A percentile compares a stretch with the other conserved stretches of the same genome.
These are phyloP conservation scores for Diplodus puntazzo DNA, from an alignment of 2,797 vertebrate genomes.

Conservation along the genomic window DNA sequence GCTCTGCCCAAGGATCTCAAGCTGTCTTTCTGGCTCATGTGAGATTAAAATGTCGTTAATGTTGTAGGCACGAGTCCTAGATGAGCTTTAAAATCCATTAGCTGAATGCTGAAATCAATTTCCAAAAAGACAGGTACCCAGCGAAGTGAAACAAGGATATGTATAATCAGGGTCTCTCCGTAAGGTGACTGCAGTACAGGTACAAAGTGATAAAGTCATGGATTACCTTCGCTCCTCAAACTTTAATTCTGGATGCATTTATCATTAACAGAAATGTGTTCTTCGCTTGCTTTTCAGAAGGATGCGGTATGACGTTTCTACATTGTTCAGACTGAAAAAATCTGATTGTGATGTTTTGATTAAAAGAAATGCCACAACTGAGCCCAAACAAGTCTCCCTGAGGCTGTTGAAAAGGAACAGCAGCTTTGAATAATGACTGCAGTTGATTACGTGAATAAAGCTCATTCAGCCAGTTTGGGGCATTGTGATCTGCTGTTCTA, in stretches of 20 bases:
- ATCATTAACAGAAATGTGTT: not conserved
- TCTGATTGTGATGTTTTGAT: not conserved
- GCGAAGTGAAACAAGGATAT: slow-evolving; percentile 19
- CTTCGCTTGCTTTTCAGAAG: slow-evolving; percentile 17
- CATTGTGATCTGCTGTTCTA: slow-evolving; percentile 23
- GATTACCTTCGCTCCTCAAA: slow-evolving; percentile 11
- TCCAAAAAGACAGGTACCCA: slow-evolving; percentile 44
- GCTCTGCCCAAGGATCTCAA: slow-evolving; percentile 23
- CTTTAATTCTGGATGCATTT: slow-evolving; percentile 12
- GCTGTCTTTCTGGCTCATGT: slow-evolving; percentile 14
- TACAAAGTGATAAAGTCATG: not conserved
- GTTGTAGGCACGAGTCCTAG: slow-evolving; percentile 19
- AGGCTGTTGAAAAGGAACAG: not conserved
- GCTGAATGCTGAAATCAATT: slow-evolving; percentile 49
- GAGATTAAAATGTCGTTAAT: slow-evolving; percentile 60
- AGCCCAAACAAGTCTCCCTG: slow-evolving; percentile 5
- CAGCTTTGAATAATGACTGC: slow-evolving; percentile 16
- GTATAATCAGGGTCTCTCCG: slow-evolving; percentile 3
- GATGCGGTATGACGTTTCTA: not conserved
- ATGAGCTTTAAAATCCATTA: slow-evolving; percentile 49
- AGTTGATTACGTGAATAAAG: slow-evolving; percentile 20
- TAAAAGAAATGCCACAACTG: not conserved
- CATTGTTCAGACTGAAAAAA: slow-evolving; percentile 10
- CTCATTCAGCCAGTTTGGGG: slow-evolving; percentile 20
- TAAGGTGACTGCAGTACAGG: slow-evolving; percentile 3